Base-by-base conservation (phyloP, 2,113 vertebrate genomes). In the Anguilla rostrata region DNA sequence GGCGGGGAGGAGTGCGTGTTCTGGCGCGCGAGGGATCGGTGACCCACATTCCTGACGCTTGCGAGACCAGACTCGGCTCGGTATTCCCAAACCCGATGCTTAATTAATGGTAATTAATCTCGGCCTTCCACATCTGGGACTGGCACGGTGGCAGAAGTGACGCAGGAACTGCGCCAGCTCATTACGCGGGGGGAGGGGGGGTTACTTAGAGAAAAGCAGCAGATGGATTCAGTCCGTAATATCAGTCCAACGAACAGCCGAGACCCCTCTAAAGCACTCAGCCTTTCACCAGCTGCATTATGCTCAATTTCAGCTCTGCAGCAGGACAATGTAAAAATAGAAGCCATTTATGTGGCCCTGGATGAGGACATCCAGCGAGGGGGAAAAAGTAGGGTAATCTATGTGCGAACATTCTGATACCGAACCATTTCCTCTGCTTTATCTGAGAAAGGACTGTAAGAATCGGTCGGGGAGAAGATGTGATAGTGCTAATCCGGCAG, bases 101-200 rank as follows among this genome's bases (percentile, higher is more conserved):
- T 89, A 88, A 90, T 88, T 89, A 88, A 75, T 43, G 84, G 60
- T 85, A 60, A 86, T 87, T 87, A 89, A 88, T 78, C 85, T 79
- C 79, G 2, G 46, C 75, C 46, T 83, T 87, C 79, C 15, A 12
- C 43, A 26, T 22, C 29, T 41, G 66, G 16, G 78, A 83, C 40
- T 66, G 49, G n/a, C 41, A 81, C 15, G 40, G 41, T 66, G 84
- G 87, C 46, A 40, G 18, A 22, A 80, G 83, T 87, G 85, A 88
- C 0, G n/a, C 40, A 83, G 63, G 29, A 4, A n/a, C 6, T 40
- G 71, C 39, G 53, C 75, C 79, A 75, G 43, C 26, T 39, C 4
- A 7, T 2, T 5, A 12, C 39, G 14, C n/a, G 14, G 39, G 46
- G 40, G 2, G 20, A 39, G 22, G 9, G 9, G 56, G 53, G 39